Percentiles rank a stretch among this genome's conserved stretches.
Evolutionary conservation across 37 sponge, comb jelly and placozoan species (phyloP).

Genomic region (Theonella swinhoei): DNA sequence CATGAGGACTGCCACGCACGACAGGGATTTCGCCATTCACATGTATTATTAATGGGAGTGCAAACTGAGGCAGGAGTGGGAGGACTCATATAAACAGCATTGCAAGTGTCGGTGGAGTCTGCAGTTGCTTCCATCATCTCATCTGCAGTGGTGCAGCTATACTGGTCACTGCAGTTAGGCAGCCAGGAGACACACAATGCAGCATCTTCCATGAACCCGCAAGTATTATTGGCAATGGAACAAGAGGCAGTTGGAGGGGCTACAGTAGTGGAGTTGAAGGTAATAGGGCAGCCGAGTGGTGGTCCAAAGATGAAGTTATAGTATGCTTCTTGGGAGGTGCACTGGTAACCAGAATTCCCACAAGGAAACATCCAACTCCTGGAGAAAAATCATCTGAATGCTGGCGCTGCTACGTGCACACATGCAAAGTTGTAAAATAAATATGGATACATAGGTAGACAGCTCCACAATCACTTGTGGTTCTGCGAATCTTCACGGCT

Average conservation of each 20-base stretch:
- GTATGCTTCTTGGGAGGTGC: not conserved
- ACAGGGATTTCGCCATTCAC: conserved; percentile 44
- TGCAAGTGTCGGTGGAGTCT: not conserved
- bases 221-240: conserved; percentile 1
- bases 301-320: not conserved
- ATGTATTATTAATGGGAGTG: conserved; percentile 1
- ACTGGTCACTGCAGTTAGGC: not conserved
- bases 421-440: no score
- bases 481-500: not conserved
- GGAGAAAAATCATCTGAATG: not conserved
- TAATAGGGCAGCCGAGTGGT: not conserved
- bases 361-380: not conserved
- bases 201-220: conserved; percentile 12
- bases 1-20: conserved; percentile 16
- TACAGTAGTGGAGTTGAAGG: not conserved
- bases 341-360: not conserved
- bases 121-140: not conserved
- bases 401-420: no score
- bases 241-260: conserved; percentile 7
- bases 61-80: conserved; percentile 20
- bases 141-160: conserved; percentile 11
- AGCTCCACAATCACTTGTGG: no score
- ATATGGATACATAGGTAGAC: no score
- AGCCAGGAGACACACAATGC: conserved; percentile 13
- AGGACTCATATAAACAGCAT: no score